phyloP scores from a whole-genome alignment of 2,797 vertebrate species.

The Syndactyla subalaris region DNA sequence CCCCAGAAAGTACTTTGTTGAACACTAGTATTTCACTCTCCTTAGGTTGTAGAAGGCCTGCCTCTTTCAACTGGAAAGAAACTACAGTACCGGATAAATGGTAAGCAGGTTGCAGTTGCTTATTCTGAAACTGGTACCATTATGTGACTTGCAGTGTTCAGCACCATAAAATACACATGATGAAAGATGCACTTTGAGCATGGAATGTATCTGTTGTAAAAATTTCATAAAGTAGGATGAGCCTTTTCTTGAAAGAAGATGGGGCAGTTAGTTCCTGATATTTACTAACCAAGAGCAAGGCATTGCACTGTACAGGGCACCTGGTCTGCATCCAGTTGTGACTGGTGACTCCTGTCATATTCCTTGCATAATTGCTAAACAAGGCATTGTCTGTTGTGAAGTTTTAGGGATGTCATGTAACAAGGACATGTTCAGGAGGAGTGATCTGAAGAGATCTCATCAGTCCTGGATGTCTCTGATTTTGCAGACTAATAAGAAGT shows the following conservation, averaged over 20 bases:
- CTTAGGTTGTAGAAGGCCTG: constrained; percentile 90
- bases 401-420: neutral
- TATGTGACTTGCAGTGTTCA: neutral
- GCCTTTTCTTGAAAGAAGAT: neutral
- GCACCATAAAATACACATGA: neutral
- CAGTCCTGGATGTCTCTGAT: neutral
- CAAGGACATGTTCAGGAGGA: neutral
- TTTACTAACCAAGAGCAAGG: neutral
- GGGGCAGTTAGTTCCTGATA: too few relatives aligned
- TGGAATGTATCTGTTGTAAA: neutral
- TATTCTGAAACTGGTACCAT: neutral
- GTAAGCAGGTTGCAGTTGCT: constrained; percentile 71
- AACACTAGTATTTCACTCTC: neutral
- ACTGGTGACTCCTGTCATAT: neutral
- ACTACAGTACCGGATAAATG: constrained; percentile 93
- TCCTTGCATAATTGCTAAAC: neutral
- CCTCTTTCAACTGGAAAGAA: constrained; percentile 84
- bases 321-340: neutral
- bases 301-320: accelerated
- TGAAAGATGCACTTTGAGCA: neutral
- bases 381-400: accelerated
- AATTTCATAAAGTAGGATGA: neutral
- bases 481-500: neutral
- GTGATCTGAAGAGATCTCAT: neutral
- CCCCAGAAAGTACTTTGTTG: neutral